Evolutionary conservation across 1,140 invertebrate species (phyloP).

Genomic region (Wasmannia auropunctata): DNA sequence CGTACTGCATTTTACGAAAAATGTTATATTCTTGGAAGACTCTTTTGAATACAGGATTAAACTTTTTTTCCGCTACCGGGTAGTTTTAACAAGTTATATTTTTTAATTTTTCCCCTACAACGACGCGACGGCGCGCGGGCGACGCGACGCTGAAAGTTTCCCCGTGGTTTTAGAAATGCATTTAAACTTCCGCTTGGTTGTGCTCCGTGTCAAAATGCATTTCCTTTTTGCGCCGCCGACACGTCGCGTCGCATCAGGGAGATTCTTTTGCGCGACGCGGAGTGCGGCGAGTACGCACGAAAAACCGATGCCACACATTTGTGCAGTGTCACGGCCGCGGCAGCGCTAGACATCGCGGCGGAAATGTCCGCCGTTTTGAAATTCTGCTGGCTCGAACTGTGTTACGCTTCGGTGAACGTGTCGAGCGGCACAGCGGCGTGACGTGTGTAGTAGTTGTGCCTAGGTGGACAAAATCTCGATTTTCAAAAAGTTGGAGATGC

Average conservation of each 20-base stretch:
- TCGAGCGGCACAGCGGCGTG: not conserved
- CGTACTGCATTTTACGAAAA: conserved; percentile 12
- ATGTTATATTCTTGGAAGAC: conserved; percentile 12
- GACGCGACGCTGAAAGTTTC: conserved; percentile 41
- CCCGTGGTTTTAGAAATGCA: conserved; percentile 64
- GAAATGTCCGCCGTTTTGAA: conserved; percentile 57
- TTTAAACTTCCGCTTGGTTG: conserved; percentile 66
- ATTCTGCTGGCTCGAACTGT: conserved; percentile 58
- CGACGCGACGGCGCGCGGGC: not conserved
- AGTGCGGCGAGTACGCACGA: conserved; percentile 26
- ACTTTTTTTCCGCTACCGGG: conserved; percentile 34
- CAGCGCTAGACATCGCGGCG: conserved; percentile 21
- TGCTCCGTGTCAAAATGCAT: conserved; percentile 62
- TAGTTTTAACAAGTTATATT: conserved; percentile 51
- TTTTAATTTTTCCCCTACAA: conserved; percentile 51
- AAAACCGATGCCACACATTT: conserved; percentile 54
- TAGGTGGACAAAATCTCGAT: conserved; percentile 32
- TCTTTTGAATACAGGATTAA: conserved; percentile 38
- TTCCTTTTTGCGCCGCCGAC: conserved; percentile 55
- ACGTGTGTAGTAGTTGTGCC: conserved; percentile 27
- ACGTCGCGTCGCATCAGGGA: conserved; percentile 58
- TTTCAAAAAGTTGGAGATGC: not conserved
- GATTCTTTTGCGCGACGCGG: conserved; percentile 44
- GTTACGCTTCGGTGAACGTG: conserved; percentile 52
- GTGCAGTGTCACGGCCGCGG: conserved; percentile 46